Evolutionary conservation across 2,888 invertebrate species (phyloP), one percentile per base, ranked within the genome.

Genomic region (Pinctada fucata): DNA sequence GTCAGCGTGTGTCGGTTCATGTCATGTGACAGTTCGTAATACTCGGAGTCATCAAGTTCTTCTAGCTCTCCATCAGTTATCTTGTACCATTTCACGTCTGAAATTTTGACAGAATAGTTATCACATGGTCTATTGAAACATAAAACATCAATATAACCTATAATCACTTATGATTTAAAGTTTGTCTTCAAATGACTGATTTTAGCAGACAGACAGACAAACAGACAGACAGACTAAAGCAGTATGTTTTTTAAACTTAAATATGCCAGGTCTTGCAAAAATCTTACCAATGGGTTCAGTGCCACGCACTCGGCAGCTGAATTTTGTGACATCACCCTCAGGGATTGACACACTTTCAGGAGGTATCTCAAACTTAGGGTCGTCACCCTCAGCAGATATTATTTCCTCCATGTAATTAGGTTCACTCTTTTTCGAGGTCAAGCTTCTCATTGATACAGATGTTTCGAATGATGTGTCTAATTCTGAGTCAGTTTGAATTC

Each of bases 61-160:
- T 86, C 84, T 4, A 91, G 80, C 45, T 90, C 88, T 0, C 86
- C 88, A 4, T 82, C 82, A 49, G 83, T 86, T 1, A 88, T 87
- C 50, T 84, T 85, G 82, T 91, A 91, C 92, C 92, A 92, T 82
- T 91, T 91, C 72, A 92, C 89, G 83, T 91, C 92, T 92, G 85
- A 4, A 83, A 81, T 31, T 31, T 1, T 31, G 1, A 31, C 31
- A 31, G 31, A 31, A 31, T 31, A 31, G 31, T 31, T 1, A 31
- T 31, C 31, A n/a, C n/a, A n/a, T n/a, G n/a, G n/a, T n/a, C n/a
- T n/a, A n/a, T n/a, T n/a, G n/a, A n/a, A n/a, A n/a, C n/a, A n/a
- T n/a, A n/a, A n/a, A n/a, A n/a, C n/a, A n/a, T n/a, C n/a, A n/a
- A n/a, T n/a, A n/a, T n/a, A n/a, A n/a, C n/a, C n/a, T n/a, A n/a